A percentile compares a stretch with the other conserved stretches of the same genome.
phyloP scores from a whole-genome alignment of 2,113 vertebrate species.

The Dasypus novemcinctus region DNA sequence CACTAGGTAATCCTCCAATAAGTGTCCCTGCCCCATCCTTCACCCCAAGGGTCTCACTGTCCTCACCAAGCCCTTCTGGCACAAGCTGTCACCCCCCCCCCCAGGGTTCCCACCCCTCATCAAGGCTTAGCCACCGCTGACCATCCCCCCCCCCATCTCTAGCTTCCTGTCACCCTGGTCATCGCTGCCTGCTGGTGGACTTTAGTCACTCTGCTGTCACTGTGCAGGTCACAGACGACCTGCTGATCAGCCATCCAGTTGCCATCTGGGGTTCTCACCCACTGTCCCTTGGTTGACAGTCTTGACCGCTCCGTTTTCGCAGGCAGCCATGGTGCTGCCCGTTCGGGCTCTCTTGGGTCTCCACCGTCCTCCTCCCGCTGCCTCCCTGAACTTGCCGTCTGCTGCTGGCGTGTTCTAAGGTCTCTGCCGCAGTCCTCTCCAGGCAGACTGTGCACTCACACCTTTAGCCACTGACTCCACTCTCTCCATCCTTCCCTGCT shows the following conservation, averaged over 20 bases:
- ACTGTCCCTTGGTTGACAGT: background rate
- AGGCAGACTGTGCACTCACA: background rate
- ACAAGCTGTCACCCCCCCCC: background rate
- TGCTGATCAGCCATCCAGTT: background rate
- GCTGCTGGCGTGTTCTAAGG: accelerated
- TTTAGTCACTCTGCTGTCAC: background rate
- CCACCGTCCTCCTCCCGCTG: background rate
- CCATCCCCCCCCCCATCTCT: background rate
- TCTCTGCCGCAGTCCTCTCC: background rate
- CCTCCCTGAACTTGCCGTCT: background rate
- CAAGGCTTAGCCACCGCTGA: background rate
- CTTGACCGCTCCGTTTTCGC: background rate
- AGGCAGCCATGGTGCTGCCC: background rate
- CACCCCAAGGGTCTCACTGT: background rate
- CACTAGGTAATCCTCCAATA: background rate
- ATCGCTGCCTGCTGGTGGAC: background rate
- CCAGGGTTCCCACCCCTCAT: background rate
- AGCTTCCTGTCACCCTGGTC: background rate
- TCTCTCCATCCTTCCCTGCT: background rate
- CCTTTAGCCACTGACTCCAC: background rate
- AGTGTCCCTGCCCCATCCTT: background rate
- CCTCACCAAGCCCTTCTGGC: background rate
- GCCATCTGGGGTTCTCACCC: background rate
- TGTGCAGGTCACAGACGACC: background rate
- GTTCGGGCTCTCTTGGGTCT: background rate